Evolutionary conservation across 2,888 invertebrate species (phyloP), one percentile per base, ranked within the genome.

Genomic region (Lordiphosa fenestrarum): DNA sequence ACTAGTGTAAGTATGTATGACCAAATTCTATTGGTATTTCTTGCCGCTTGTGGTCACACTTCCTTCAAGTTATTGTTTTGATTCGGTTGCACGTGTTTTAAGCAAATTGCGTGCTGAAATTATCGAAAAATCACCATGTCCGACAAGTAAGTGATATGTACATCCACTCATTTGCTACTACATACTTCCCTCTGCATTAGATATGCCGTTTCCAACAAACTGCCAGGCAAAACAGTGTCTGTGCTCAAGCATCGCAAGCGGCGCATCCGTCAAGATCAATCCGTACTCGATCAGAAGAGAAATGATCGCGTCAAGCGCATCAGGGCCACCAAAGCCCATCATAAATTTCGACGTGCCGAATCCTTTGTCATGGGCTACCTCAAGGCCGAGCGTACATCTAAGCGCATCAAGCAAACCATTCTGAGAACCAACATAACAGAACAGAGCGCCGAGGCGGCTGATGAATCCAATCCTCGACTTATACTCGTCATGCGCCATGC

Each of bases 141-240:
- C 5, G 88, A 88, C 75, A 87, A 87, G 88, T 88, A 71, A 82
- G 76, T 70, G 12, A 1, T 0, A 3, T 36, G n/a, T 3, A 30
- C 9, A 7, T 30, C 30, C 3, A 10, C 3, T 7, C 30, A 30
- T 3, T 7, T 0, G 10, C 4, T 30, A 30, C 12, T 37, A 0
- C 33, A 30, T 9, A 7, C 7, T 30, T 4, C 23, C 15, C 1
- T 13, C 46, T 51, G 23, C 12, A 2, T 23, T 38, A 90, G 89
- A 78, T 90, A 88, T 69, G 89, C 90, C 0, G 88, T 90, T 4
- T 84, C 90, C 12, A 90, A 90, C 60, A 90, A 90, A 74, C 62
- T 90, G 40, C 90, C 90, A 15, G 89, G 89, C 10, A 90, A 89
- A 75, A 88, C 89, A 48, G 86, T 90, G 0, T 88, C 89, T 4